These are phyloP conservation scores for Acipenser transmontanus DNA, from an alignment of 2,797 vertebrate genomes.

Conservation along the genomic window DNA sequence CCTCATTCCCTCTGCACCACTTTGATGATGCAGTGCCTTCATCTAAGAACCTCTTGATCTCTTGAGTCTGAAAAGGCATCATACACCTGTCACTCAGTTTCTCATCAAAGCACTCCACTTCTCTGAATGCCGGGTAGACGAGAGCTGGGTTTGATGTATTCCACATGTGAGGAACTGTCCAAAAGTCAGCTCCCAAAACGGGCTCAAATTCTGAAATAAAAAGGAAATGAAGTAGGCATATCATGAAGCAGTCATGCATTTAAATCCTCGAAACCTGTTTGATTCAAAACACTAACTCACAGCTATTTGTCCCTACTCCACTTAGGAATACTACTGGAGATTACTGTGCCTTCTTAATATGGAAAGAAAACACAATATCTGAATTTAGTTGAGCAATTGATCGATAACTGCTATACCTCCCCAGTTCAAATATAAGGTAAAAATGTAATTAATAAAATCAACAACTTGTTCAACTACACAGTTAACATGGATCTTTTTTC, in stretches of 20 bases:
- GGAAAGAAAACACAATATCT: too few relatives aligned
- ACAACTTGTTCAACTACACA: background rate
- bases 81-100: slow-evolving; percentile 65
- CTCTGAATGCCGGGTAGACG: slow-evolving; percentile 45
- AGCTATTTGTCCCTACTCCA: too few relatives aligned
- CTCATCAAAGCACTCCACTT: slow-evolving; percentile 60
- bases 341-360: too few relatives aligned
- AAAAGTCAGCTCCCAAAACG: slow-evolving; percentile 59
- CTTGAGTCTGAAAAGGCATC: background rate
- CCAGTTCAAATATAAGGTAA: background rate
- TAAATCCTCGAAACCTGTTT: too few relatives aligned
- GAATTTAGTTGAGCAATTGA: too few relatives aligned
- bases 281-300: too few relatives aligned
- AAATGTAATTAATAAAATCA: background rate
- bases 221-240: background rate
- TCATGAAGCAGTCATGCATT: background rate
- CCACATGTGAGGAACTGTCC: slow-evolving; percentile 61
- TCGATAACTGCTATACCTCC: too few relatives aligned
- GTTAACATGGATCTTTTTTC: background rate
- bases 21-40: slow-evolving; percentile 6
- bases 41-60: too few relatives aligned
- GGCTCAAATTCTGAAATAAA: slow-evolving; percentile 64
- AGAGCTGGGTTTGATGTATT: slow-evolving; percentile 55
- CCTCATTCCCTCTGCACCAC: slow-evolving; percentile 15
- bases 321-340: too few relatives aligned